A percentile compares a stretch with the other conserved stretches of the same genome.
These are phyloP conservation scores for Odontocolon sp. DNA, from an alignment of 2,888 invertebrate species.

Conservation along the genomic window DNA sequence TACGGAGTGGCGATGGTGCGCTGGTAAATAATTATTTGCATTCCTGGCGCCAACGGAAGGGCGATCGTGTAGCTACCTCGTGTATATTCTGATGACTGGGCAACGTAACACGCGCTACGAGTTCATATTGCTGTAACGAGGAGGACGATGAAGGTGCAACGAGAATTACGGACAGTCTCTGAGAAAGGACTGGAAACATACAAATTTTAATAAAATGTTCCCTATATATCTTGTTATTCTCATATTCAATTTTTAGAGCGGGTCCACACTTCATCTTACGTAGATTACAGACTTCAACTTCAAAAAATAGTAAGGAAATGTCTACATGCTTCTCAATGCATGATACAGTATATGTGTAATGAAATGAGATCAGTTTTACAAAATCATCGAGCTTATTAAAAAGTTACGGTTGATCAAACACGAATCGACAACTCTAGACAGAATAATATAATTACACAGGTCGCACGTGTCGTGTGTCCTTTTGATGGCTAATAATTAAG, in stretches of 20 bases:
- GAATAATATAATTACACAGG: not conserved
- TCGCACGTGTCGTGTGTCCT: not conserved
- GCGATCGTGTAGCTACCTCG: constrained; percentile 22
- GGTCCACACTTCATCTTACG: too few species aligned
- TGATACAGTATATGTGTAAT: too few species aligned
- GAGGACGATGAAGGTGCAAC: constrained; percentile 41
- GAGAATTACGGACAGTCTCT: constrained; percentile 45
- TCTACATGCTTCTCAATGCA: too few species aligned
- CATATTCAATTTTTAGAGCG: too few species aligned
- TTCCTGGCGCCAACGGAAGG: constrained; percentile 69
- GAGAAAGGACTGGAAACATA: constrained; percentile 24
- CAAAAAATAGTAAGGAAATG: too few species aligned
- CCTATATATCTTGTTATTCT: too few species aligned
- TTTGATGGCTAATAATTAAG: not conserved
- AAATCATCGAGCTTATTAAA: too few species aligned
- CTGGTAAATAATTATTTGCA: constrained; percentile 77
- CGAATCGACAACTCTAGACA: not conserved
- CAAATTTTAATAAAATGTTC: too few species aligned
- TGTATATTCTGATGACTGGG: not conserved
- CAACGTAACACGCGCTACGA: constrained; percentile 14
- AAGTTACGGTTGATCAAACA: not conserved
- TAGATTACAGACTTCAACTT: too few species aligned
- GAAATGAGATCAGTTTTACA: too few species aligned
- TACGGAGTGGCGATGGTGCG: constrained; percentile 50
- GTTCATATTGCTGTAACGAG: not conserved